These are phyloP conservation scores for Stegodyphus mimosarum DNA, from an alignment of 1,140 invertebrate genomes.

Conservation along the genomic window DNA sequence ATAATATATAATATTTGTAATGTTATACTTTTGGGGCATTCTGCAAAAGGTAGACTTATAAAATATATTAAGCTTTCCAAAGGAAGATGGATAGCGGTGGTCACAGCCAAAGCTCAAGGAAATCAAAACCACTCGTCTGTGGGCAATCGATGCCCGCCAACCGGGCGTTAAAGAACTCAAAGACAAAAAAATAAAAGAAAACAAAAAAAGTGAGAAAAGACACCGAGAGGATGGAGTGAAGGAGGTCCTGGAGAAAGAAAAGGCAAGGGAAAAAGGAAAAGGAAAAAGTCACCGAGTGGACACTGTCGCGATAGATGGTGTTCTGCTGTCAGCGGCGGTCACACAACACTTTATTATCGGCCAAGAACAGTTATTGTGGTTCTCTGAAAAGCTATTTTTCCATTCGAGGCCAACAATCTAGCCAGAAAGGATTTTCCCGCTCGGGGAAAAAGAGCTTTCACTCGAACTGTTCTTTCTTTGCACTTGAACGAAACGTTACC, in stretches of 20 bases:
- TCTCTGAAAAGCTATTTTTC: slow-evolving; percentile 59
- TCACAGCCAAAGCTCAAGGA: too few relatives aligned
- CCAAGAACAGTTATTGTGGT: slow-evolving; percentile 60
- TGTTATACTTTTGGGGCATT: too few relatives aligned
- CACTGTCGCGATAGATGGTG: slow-evolving; percentile 50
- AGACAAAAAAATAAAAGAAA: neutral
- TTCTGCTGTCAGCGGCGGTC: slow-evolving; percentile 52
- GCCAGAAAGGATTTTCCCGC: slow-evolving; percentile 39
- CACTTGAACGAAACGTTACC: slow-evolving; percentile 12
- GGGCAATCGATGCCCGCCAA: slow-evolving; percentile 34
- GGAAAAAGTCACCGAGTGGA: slow-evolving; percentile 43
- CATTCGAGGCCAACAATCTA: slow-evolving; percentile 39
- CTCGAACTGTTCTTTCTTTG: slow-evolving; percentile 7
- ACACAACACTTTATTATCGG: slow-evolving; percentile 61
- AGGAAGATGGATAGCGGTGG: too few relatives aligned
- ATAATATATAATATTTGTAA: too few relatives aligned
- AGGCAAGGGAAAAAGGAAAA: slow-evolving; percentile 5
- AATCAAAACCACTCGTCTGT: neutral
- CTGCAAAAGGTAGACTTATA: too few relatives aligned
- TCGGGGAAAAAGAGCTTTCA: slow-evolving; percentile 25
- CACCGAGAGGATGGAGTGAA: neutral
- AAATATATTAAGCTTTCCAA: too few relatives aligned
- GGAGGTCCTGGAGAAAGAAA: neutral
- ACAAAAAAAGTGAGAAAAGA: neutral
- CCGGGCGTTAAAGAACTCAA: slow-evolving; percentile 24